A percentile compares a stretch with the other conserved stretches of the same genome.
These are phyloP conservation scores for Cremastobaeus sp. DNA, from an alignment of 2,888 invertebrate species.

Conservation along the genomic window DNA sequence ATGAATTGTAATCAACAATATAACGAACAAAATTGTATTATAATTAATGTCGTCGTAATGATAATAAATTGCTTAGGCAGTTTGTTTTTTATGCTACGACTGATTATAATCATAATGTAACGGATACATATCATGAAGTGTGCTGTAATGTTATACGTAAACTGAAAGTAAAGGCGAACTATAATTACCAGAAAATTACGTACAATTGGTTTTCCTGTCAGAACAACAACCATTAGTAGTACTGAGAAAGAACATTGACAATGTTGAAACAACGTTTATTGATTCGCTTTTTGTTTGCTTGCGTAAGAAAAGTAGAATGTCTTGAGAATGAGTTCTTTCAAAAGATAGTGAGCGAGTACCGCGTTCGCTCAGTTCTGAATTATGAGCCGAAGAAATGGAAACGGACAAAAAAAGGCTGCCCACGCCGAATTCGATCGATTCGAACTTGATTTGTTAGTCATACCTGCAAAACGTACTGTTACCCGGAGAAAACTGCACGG, in stretches of 20 bases:
- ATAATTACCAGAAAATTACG: conserved; percentile 24
- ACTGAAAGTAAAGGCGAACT: conserved; percentile 42
- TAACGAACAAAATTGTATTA: conserved; percentile 66
- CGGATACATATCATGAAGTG: conserved; percentile 74
- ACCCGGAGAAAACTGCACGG: conserved; percentile 54
- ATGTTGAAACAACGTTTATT: background rate
- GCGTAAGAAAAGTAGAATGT: background rate
- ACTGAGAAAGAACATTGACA: background rate
- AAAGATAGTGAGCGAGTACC: background rate
- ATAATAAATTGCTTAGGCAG: conserved; percentile 10
- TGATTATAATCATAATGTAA: conserved; percentile 54
- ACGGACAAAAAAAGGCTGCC: conserved; percentile 53
- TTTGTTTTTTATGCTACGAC: conserved; percentile 36
- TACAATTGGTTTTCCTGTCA: conserved; percentile 36
- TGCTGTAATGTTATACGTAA: conserved; percentile 66
- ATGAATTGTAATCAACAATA: conserved; percentile 67
- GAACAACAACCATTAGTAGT: background rate
- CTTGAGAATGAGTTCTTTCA: conserved; percentile 21
- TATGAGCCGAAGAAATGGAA: conserved; percentile 27
- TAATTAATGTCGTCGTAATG: conserved; percentile 47
- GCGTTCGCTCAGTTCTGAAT: conserved; percentile 10
- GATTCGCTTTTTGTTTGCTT: conserved; percentile 17
- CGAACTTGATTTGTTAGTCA: conserved; percentile 49
- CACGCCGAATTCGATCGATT: conserved; percentile 59
- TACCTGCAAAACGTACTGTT: conserved; percentile 51